These are phyloP conservation scores for Drosophila multiciliata DNA, from an alignment of 2,888 invertebrate species.

Conservation along the genomic window DNA sequence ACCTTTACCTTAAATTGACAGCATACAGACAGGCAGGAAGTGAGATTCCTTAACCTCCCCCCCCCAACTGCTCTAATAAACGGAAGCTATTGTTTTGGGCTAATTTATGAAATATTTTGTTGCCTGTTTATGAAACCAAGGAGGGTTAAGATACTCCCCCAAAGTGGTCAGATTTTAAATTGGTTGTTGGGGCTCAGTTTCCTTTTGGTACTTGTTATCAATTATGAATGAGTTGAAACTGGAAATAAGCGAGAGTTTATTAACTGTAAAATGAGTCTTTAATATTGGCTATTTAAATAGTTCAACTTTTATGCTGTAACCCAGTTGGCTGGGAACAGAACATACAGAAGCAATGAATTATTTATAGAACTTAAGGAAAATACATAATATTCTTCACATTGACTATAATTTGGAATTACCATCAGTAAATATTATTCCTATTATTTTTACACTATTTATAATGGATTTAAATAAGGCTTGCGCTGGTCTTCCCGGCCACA, in stretches of 20 bases:
- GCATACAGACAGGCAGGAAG: slow-evolving; percentile 1
- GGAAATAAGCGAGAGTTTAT: not conserved
- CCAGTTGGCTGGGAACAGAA: slow-evolving; percentile 3
- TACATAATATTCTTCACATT: not conserved
- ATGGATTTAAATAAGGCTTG: slow-evolving; percentile 23
- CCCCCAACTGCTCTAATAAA: not conserved
- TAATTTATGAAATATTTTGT: not conserved
- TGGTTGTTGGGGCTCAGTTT: not conserved
- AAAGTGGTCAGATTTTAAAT: not conserved
- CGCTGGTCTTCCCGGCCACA: slow-evolving; percentile 10
- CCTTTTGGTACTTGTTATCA: not conserved
- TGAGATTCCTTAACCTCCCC: not conserved
- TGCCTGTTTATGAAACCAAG: not conserved
- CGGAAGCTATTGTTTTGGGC: slow-evolving; percentile 1
- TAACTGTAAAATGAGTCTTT: not conserved
- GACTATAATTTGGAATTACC: not conserved
- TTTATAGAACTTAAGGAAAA: not conserved
- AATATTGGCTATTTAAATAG: not conserved
- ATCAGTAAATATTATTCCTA: not conserved
- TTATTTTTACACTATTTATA: not conserved
- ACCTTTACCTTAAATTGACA: not conserved
- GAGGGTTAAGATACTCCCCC: not conserved
- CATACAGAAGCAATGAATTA: not conserved
- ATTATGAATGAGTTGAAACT: not conserved
- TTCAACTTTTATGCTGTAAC: not conserved